Percentiles rank a stretch among this genome's conserved stretches.
Evolutionary conservation across 2,113 vertebrate genomes (phyloP).

Genomic region (Erythrolamprus reginae): DNA sequence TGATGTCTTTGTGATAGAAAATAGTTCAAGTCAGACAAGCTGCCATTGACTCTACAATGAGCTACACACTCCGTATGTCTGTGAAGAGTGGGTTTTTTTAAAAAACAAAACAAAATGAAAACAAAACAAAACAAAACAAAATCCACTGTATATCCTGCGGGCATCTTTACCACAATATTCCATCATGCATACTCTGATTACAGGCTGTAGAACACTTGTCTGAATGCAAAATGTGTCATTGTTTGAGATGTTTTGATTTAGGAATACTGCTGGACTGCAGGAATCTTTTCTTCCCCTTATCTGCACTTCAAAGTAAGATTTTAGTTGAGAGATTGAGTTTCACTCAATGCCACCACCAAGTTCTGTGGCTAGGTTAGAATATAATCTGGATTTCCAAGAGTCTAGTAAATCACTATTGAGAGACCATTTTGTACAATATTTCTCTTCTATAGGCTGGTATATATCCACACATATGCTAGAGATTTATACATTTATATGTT

Average conservation of each 20-base stretch:
- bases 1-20: background rate
- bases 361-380: background rate
- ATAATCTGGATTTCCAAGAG: background rate
- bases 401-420: background rate
- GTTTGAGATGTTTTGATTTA: constrained; percentile 7
- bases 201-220: background rate
- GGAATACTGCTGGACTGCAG: background rate
- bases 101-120: too few relatives aligned
- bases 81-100: background rate
- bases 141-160: background rate
- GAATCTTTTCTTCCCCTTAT: background rate
- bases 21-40: background rate
- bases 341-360: too few relatives aligned
- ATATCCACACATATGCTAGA: background rate
- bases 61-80: too few relatives aligned
- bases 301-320: background rate
- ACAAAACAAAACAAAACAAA: too few relatives aligned
- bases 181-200: background rate
- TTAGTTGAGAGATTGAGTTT: background rate
- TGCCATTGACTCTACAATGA: background rate
- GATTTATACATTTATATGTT: background rate
- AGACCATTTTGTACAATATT: background rate
- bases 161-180: background rate
- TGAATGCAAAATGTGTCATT: background rate
- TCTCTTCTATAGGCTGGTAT: background rate